Percentiles rank a stretch among this genome's conserved stretches.
Conservation (phyloP, 1,140 invertebrate species). For the Euwallacea fornicatus region DNA sequence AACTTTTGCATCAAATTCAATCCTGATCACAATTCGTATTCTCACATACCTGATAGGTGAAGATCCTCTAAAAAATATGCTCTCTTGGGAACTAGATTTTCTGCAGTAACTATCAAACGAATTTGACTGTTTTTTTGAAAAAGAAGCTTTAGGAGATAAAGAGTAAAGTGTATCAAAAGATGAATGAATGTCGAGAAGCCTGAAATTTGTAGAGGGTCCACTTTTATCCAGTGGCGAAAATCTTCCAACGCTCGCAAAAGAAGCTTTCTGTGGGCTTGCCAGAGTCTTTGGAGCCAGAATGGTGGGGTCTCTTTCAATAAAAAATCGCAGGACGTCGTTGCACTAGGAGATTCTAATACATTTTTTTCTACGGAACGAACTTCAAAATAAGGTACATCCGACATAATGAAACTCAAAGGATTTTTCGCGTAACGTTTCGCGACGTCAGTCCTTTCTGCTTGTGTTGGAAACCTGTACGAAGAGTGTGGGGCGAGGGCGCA, state of each 20-base stretch:
- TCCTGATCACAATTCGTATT: neutral
- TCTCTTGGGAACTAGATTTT: conserved; percentile 34
- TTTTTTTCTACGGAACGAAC: conserved; percentile 31
- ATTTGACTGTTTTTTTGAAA: conserved; percentile 34
- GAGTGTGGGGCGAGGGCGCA: too few relatives aligned
- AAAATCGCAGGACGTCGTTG: conserved; percentile 36
- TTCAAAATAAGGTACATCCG: conserved; percentile 40
- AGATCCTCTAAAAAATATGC: conserved; percentile 22
- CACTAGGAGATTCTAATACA: conserved; percentile 27
- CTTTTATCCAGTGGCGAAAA: conserved; percentile 42
- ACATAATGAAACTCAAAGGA: conserved; percentile 44
- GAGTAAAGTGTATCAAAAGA: conserved; percentile 39
- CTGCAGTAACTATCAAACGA: conserved; percentile 36
- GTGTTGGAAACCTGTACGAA: conserved; percentile 26
- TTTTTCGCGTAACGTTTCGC: conserved; percentile 42
- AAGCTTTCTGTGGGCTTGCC: conserved; percentile 38
- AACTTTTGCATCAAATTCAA: neutral
- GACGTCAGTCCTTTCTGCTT: conserved; percentile 38
- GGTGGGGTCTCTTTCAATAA: conserved; percentile 36
- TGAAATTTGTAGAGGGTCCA: conserved; percentile 23
- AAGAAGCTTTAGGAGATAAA: conserved; percentile 26
- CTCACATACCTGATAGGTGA: conserved; percentile 20
- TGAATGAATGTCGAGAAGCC: conserved; percentile 35
- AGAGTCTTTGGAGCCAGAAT: conserved; percentile 49
- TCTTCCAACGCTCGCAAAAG: conserved; percentile 28